Evolutionary conservation across 2,797 vertebrate genomes (phyloP).

Genomic region (Phrynocephalus guinanensis): DNA sequence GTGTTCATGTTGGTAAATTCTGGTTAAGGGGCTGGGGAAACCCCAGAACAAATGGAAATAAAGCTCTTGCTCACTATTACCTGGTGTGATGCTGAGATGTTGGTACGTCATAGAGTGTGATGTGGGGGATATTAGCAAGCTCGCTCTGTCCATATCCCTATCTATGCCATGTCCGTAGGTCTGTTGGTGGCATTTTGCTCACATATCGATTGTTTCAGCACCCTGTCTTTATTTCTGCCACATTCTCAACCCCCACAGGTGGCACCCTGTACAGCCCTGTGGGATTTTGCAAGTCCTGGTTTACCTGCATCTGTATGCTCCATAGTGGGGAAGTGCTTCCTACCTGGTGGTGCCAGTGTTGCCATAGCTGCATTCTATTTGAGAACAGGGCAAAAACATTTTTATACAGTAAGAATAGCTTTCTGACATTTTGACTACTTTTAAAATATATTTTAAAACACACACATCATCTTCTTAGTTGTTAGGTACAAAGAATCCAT

Average conservation of each 20-base stretch:
- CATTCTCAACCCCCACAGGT: not conserved
- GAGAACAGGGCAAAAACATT: not conserved
- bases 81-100: not conserved
- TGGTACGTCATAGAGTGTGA: not conserved
- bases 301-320: not conserved
- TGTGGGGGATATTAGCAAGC: not conserved
- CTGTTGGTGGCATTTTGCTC: not conserved
- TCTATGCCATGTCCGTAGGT: not conserved
- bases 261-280: not conserved
- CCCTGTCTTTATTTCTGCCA: not conserved
- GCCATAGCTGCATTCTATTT: not conserved
- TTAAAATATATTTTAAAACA: not conserved
- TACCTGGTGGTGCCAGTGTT: not conserved
- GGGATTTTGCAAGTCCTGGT: not conserved
- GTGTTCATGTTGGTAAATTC: not conserved
- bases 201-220: not conserved
- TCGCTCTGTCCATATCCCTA: not conserved
- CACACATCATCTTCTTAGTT: slow-evolving; percentile 44
- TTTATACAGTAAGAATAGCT: not conserved
- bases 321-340: not conserved
- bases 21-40: not conserved
- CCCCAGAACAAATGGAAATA: not conserved
- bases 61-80: not conserved
- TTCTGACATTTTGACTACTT: slow-evolving; percentile 3
- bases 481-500: slow-evolving; percentile 52